Conservation (phyloP, 2,113 vertebrate genomes). For the Microcebus lehilahytsara region DNA sequence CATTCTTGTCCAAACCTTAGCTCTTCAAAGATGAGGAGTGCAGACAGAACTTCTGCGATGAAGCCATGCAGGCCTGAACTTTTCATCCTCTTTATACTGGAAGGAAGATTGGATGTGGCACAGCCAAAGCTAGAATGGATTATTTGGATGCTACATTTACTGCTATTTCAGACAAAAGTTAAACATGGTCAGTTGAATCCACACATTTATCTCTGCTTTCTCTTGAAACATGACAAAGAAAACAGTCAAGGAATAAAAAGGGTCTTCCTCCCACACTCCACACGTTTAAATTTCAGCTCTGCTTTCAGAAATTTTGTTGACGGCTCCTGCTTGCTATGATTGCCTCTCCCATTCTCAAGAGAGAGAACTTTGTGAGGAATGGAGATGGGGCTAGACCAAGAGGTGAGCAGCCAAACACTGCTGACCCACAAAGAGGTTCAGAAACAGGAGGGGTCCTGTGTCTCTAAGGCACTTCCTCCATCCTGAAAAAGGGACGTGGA, state of each 20-base stretch:
- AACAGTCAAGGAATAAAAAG: neutral
- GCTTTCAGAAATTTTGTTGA: too few relatives aligned
- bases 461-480: neutral
- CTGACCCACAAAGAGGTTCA: neutral
- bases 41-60: neutral
- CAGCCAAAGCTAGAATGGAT: neutral
- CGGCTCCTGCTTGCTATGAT: too few relatives aligned
- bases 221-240: neutral
- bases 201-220: neutral
- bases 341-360: too few relatives aligned
- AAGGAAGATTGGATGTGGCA: neutral
- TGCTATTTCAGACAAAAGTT: neutral
- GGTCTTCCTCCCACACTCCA: too few relatives aligned
- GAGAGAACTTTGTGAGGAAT: neutral
- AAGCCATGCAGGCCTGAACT: neutral
- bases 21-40: neutral
- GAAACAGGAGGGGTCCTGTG: neutral
- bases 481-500: neutral
- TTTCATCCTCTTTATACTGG: neutral
- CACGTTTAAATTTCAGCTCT: too few relatives aligned
- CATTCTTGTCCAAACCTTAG: neutral
- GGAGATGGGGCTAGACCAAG: rapidly evolving
- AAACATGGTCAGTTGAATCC: neutral
- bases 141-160: neutral
- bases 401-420: neutral